Percentiles rank a stretch among this genome's conserved stretches.
These are phyloP conservation scores for Dilophus febrilis DNA, from an alignment of 2,888 invertebrate genomes.

Conservation along the genomic window DNA sequence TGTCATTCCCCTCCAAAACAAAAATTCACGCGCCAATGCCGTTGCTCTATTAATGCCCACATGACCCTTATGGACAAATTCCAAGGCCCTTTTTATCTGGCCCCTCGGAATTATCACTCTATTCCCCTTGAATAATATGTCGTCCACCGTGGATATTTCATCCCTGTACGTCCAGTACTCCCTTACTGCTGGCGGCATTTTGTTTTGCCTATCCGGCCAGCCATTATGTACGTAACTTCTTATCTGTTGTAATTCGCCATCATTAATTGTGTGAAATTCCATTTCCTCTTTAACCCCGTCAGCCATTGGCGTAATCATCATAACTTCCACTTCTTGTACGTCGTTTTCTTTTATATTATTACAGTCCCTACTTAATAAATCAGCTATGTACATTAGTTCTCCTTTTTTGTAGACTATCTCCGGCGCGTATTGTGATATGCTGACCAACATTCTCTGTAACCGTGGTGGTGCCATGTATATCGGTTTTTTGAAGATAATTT, in stretches of 20 bases:
- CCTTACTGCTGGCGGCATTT: neutral
- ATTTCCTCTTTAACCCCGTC: slow-evolving; percentile 6
- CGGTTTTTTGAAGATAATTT: too few species aligned
- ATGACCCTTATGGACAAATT: neutral
- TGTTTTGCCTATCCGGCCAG: slow-evolving; percentile 13
- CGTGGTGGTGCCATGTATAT: too few species aligned
- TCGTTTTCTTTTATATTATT: slow-evolving; percentile 7
- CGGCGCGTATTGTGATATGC: slow-evolving; percentile 13
- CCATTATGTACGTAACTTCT: slow-evolving; percentile 12
- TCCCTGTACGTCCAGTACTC: neutral
- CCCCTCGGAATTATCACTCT: neutral
- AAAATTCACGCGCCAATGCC: slow-evolving; percentile 9
- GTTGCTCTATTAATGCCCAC: slow-evolving; percentile 6
- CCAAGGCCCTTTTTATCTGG: neutral
- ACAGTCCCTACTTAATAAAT: slow-evolving; percentile 11
- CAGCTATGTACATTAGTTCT: slow-evolving; percentile 13
- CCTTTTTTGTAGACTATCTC: slow-evolving; percentile 14
- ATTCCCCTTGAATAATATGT: neutral
- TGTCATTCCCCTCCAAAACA: slow-evolving; percentile 11
- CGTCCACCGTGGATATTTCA: neutral
- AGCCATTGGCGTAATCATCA: slow-evolving; percentile 4
- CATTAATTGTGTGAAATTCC: slow-evolving; percentile 6
- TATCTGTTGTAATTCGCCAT: slow-evolving; percentile 11
- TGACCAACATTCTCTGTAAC: slow-evolving; percentile 16
- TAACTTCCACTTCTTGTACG: slow-evolving; percentile 7